These are phyloP conservation scores for Otis tarda DNA, from an alignment of 2,113 vertebrate species.

Conservation along the genomic window DNA sequence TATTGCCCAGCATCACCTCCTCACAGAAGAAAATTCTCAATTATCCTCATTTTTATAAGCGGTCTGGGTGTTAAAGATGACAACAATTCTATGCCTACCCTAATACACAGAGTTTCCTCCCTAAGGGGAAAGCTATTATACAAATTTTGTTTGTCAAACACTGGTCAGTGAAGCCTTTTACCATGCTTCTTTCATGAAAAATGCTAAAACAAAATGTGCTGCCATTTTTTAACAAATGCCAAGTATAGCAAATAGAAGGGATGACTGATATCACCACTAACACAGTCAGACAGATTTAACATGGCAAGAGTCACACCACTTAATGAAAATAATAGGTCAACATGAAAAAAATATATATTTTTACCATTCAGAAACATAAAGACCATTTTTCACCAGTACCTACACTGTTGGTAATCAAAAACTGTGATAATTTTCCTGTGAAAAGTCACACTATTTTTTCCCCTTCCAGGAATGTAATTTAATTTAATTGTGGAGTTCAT, in stretches of 20 bases:
- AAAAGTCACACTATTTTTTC: neutral
- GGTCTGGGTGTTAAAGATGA: neutral
- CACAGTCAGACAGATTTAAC: neutral
- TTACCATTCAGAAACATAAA: neutral
- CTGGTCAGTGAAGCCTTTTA: neutral
- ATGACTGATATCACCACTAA: neutral
- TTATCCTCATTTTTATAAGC: neutral
- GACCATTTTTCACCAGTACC: neutral
- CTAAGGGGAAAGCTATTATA: neutral
- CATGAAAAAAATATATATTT: neutral
- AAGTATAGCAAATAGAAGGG: neutral
- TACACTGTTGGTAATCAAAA: slow-evolving; percentile 9
- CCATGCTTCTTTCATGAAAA: neutral
- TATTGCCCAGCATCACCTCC: neutral
- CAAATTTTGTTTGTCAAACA: neutral
- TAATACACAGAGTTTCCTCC: neutral
- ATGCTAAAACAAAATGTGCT: neutral
- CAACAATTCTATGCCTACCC: neutral
- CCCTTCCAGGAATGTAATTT: slow-evolving; percentile 58
- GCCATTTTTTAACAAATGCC: neutral
- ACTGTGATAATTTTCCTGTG: neutral
- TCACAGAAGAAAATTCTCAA: neutral
- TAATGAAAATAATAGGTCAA: neutral
- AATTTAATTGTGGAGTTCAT: slow-evolving; percentile 55
- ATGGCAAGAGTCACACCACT: neutral